Base-by-base conservation (phyloP, 2,888 invertebrate species). In the Pasiphila rectangulata region DNA sequence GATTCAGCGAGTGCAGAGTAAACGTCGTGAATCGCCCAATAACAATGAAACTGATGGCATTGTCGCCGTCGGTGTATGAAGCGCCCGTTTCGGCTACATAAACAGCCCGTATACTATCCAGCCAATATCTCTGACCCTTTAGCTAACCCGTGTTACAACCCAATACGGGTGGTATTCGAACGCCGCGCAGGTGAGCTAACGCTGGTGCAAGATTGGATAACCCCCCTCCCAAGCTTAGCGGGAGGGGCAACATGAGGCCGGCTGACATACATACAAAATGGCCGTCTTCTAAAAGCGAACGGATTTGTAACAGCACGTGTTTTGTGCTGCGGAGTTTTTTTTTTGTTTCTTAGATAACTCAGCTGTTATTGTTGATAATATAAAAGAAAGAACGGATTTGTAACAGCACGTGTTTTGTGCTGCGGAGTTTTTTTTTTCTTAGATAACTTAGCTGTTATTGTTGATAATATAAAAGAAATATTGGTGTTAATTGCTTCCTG, bases 11-110 rank as follows among this genome's bases (percentile, higher is more conserved):
- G 79, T 77, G 75, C 75, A 78, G 79, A 74, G 83, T 85, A 85
- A 85, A 86, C 83, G 86, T 77, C 81, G 81, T 81, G 85, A 88
- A 89, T 89, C 85, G 89, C 79, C 86, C 83, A 87, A 89, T 89
- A 89, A 89, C 88, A 89, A 89, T 89, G 89, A 89, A 89, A 85
- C 80, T 83, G 88, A 88, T 84, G 83, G 86, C 77, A 72, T 75
- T 79, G 83, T 82, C 81, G 86, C 81, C 81, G 81, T 79, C 83
- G 84, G 83, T 86, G 85, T 87, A 88, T 88, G 86, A 88, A 88
- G 84, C 84, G 86, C 76, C 87, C 78, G 84, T 89, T 89, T 88
- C 76, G 86, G 87, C 87, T 84, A 88, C 86, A 87, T 89, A 89
- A 89, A 89, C 89, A 89, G 84, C 77, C 85, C 82, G 84, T 88